Evolutionary conservation across 1,140 invertebrate species (phyloP), one percentile per base, ranked within the genome.

Genomic region (Acromyrmex echinatior): DNA sequence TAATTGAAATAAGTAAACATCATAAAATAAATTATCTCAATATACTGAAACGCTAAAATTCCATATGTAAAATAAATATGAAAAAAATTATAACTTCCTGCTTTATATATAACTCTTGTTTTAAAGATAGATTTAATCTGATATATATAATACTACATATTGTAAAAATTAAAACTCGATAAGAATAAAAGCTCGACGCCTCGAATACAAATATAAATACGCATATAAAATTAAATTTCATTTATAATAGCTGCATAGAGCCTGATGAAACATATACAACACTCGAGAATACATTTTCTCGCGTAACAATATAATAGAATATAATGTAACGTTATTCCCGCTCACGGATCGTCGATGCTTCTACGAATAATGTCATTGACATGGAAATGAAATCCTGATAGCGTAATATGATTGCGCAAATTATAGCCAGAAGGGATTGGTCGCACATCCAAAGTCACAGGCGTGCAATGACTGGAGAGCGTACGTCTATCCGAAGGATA

Each of bases 401-500:
- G 12, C 2, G 21, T 10, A 16, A 14, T 25, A 35, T 14, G 28
- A 14, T 39, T 31, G 12, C 18, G 53, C 35, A 18, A 81, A n/a
- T 74, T 49, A 49, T 21, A 49, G n/a, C 10, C 18, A 53, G 28
- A 25, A 10, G 16, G 21, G 68, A 62, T 74, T 62, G 56, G 68
- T 74, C 28, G 63, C 53, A 62, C 39, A 25, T 49, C 56, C 18
- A 16, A 85, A 88, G 66, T 74, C 85, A 25, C 31, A 45, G 31
- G 53, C 10, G 45, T 63, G 62, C 79, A 65, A 35, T 35, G 82
- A 56, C 31, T 53, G 31, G 12, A 58, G 28, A 58, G 51, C 45
- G 49, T 45, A 49, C 45, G 74, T 90, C 86, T 28, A 63, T 84
- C 78, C 39, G 60, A 62, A 31, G 71, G 60, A 87, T 74, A 82